Conservation (phyloP, 2,113 vertebrate genomes). For the Rhagologus leucostigma region DNA sequence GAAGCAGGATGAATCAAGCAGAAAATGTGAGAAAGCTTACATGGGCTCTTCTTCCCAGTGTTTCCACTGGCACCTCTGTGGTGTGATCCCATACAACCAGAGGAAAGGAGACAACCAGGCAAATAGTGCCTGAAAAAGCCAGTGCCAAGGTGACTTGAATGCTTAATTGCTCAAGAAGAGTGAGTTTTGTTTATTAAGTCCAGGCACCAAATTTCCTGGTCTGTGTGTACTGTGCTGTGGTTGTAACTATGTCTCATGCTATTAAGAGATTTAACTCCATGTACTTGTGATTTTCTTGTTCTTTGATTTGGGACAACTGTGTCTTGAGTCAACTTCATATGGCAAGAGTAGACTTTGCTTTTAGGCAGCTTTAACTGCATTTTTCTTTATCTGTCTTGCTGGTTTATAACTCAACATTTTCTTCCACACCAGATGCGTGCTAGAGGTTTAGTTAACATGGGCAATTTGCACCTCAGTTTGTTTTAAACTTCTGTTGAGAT, state of each 20-base stretch:
- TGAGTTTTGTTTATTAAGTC: background rate
- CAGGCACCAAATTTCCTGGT: background rate
- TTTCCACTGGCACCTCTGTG: background rate
- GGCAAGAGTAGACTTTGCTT: background rate
- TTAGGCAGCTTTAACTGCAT: background rate
- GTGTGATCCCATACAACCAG: accelerated
- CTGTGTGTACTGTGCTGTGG: background rate
- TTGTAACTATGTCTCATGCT: background rate
- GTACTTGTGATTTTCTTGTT: background rate
- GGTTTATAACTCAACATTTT: background rate
- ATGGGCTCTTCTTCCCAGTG: background rate
- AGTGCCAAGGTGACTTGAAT: background rate
- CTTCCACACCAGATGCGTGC: background rate
- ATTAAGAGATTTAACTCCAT: background rate
- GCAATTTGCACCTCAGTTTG: background rate
- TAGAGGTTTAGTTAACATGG: background rate
- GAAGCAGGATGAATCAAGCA: background rate
- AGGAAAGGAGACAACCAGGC: background rate
- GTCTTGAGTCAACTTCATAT: background rate
- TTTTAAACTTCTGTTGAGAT: conserved; percentile 28
- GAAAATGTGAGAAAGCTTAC: background rate
- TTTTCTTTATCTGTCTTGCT: background rate
- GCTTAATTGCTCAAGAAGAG: background rate
- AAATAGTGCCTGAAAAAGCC: background rate
- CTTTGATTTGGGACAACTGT: background rate